Evolutionary conservation across 1,140 invertebrate species (phyloP).

Genomic region (Antheraea mylitta): DNA sequence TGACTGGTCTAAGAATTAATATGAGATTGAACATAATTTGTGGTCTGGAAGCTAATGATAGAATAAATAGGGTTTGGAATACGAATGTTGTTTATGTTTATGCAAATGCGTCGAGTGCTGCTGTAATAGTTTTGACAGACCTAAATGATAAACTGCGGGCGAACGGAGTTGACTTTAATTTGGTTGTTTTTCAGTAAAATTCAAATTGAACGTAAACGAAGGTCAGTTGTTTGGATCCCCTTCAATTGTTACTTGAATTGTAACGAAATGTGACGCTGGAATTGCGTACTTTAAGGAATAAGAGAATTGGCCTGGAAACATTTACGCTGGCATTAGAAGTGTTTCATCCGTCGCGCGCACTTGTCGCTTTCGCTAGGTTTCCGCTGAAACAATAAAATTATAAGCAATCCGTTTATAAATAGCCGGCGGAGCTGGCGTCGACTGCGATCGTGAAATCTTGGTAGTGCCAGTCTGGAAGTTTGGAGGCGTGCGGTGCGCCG

Average conservation of each 20-base stretch:
- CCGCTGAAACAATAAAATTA: conserved; percentile 76
- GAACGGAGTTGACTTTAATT: conserved; percentile 6
- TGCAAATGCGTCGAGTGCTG: not conserved
- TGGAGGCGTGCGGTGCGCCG: conserved; percentile 60
- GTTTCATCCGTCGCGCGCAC: conserved; percentile 55
- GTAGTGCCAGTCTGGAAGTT: conserved; percentile 52
- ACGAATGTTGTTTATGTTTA: too few species aligned
- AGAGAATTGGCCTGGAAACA: conserved; percentile 29
- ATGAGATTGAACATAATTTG: too few species aligned
- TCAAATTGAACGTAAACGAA: conserved; percentile 8
- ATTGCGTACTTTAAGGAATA: conserved; percentile 27
- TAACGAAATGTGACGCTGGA: conserved; percentile 18
- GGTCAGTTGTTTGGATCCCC: conserved; percentile 18
- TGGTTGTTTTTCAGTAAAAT: not conserved
- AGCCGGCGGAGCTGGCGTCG: conserved; percentile 34
- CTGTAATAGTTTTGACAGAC: not conserved
- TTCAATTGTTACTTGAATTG: conserved; percentile 17
- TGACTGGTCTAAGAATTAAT: too few species aligned
- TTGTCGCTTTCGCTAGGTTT: conserved; percentile 67
- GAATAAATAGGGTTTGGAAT: too few species aligned
- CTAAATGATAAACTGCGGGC: conserved; percentile 1
- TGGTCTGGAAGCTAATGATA: too few species aligned
- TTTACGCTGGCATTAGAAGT: conserved; percentile 50
- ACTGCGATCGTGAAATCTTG: conserved; percentile 26
- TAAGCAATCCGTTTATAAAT: conserved; percentile 69